A percentile compares a stretch with the other conserved stretches of the same genome.
These are phyloP conservation scores for Leptodactylus fuscus DNA, from an alignment of 2,113 vertebrate species.

Conservation along the genomic window DNA sequence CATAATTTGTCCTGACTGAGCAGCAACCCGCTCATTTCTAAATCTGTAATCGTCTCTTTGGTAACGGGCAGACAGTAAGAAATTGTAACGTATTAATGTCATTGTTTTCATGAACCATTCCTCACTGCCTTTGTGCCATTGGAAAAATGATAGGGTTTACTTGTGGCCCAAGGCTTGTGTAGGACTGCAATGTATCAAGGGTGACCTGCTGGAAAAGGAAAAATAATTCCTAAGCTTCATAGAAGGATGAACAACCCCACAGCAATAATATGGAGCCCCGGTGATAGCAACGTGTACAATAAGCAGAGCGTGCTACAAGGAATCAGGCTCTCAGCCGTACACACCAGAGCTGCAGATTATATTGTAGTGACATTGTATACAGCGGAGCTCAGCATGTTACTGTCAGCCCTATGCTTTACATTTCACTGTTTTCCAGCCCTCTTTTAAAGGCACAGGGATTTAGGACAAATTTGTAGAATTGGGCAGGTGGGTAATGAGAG, in stretches of 20 bases:
- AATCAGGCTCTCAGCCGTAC: too few species aligned
- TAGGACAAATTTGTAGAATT: not conserved
- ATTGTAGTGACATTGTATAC: not conserved
- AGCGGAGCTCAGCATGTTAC: slow-evolving; percentile 1
- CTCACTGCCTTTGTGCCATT: slow-evolving; percentile 11
- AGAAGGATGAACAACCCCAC: not conserved
- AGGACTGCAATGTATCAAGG: slow-evolving; percentile 24
- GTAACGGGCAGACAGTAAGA: not conserved
- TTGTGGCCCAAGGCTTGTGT: not conserved
- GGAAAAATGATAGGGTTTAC: slow-evolving; percentile 28
- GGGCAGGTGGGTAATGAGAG: not conserved
- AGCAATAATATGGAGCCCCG: not conserved
- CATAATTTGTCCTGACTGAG: not conserved
- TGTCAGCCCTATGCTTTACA: slow-evolving; percentile 12
- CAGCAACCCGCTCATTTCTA: not conserved
- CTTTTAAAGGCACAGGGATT: not conserved
- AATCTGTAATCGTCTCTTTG: slow-evolving; percentile 12
- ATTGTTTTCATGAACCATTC: slow-evolving; percentile 37
- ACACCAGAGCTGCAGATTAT: not conserved
- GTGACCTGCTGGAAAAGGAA: slow-evolving; percentile 1
- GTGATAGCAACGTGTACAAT: not conserved
- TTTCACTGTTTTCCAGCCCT: not conserved
- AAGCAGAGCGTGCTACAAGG: not conserved
- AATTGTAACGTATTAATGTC: slow-evolving; percentile 30
- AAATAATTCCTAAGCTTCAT: slow-evolving; percentile 1